Evolutionary conservation across 2,888 invertebrate genomes (phyloP), one percentile per base, ranked within the genome.

Genomic region (Drosophila prostipennis): DNA sequence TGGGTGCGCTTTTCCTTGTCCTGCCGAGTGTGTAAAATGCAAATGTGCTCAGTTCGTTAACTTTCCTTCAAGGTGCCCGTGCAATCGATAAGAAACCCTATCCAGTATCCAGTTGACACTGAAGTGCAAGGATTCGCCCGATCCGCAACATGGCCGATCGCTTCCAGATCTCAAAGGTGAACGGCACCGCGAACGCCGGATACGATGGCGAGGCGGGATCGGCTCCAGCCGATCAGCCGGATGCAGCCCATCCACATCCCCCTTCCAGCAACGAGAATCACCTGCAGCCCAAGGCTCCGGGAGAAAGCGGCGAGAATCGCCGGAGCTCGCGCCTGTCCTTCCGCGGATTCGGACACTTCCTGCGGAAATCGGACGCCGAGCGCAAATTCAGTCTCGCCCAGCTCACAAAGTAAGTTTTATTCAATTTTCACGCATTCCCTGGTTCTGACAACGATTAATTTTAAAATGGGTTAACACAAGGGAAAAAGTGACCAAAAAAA

Each of bases 321-420:
- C 88, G 90, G 3, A 90, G 78, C 1, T 90, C 91, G 1, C 82
- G 89, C 1, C 32, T 89, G 2, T 90, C 90, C 37, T 77, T 90
- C 26, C 83, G 89, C n/a, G 90, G 91, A 14, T 91, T 90, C 46
- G 82, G 90, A 0, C 83, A 88, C 54, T 89, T 90, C 52, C 72
- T 90, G 64, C 79, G 89, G 10, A 81, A 85, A 72, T 85, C 84
- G 5, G 84, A 85, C 34, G 72, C 85, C 13, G 90, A 92, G 29
- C 87, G 92, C 8, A 92, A 92, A 69, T 91, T 89, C 63, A 91
- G 91, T 74, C 87, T 92, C 77, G 91, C 91, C 3, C 92, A 92
- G 61, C 72, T 92, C 23, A 91, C 92, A 61, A 90, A 90, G 92
- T 92, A 83, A 69, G 90, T 87, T 63, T 2, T 8, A 29, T n/a